Conservation (phyloP, 2,113 vertebrate species). For the Dolichotis patagonum region DNA sequence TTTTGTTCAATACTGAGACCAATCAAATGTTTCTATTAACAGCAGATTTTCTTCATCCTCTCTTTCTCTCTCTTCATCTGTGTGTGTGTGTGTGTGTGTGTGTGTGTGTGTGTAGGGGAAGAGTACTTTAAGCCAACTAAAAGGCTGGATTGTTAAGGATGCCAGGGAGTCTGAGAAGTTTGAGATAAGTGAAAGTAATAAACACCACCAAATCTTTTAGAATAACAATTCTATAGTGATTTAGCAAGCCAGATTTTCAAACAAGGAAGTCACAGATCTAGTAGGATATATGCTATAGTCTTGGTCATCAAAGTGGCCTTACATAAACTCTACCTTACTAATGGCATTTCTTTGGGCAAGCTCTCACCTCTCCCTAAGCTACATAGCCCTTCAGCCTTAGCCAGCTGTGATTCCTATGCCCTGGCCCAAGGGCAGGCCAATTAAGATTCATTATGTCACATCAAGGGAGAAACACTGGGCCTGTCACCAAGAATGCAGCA, state of each 20-base stretch:
- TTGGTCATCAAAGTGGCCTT: neutral
- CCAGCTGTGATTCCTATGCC: neutral
- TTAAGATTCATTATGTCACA: conserved; percentile 73
- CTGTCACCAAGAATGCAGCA: conserved; percentile 68
- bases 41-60: neutral
- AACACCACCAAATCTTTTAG: neutral
- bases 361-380: neutral
- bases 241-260: neutral
- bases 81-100: neutral
- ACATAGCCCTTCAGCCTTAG: conserved; percentile 30
- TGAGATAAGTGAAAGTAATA: neutral
- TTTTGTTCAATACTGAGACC: conserved; percentile 11
- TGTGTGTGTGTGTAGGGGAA: neutral
- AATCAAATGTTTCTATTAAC: conserved; percentile 32
- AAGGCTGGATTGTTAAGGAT: neutral
- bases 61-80: neutral
- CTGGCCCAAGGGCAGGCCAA: conserved; percentile 49
- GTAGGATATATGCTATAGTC: neutral
- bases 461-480: conserved; percentile 64
- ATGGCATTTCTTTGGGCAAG: conserved; percentile 27
- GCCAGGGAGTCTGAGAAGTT: conserved; percentile 15
- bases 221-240: conserved; percentile 17
- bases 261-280: neutral
- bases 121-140: conserved; percentile 13
- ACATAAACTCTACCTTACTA: neutral